These are phyloP conservation scores for Cotesia congregata DNA, from an alignment of 2,888 invertebrate genomes.

Conservation along the genomic window DNA sequence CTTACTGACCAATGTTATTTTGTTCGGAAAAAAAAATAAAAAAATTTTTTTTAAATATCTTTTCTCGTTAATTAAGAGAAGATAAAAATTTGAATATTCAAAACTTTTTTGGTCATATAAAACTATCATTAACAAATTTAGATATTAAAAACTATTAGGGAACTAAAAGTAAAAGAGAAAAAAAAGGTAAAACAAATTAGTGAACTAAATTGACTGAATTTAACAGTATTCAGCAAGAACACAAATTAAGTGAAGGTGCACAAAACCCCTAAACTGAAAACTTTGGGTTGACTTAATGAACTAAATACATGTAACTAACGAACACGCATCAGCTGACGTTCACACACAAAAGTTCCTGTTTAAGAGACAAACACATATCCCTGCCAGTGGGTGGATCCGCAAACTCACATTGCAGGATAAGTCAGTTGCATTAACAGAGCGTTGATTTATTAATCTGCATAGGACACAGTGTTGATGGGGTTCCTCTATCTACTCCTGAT, in stretches of 20 bases:
- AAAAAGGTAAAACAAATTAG: neutral
- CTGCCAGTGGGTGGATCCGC: neutral
- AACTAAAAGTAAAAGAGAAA: neutral
- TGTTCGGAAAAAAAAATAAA: no score
- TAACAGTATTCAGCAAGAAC: neutral
- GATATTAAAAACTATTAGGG: no score
- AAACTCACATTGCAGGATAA: slow-evolving; percentile 23
- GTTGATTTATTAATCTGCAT: slow-evolving; percentile 47
- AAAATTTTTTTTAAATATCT: no score
- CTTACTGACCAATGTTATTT: no score
- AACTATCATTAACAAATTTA: no score
- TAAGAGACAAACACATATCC: neutral
- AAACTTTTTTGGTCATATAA: no score
- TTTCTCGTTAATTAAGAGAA: no score
- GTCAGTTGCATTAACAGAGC: slow-evolving; percentile 46
- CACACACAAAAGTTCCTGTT: neutral
- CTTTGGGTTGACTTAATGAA: neutral
- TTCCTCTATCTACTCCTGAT: slow-evolving; percentile 24
- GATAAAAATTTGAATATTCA: no score
- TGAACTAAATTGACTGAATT: neutral
- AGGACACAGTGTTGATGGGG: neutral
- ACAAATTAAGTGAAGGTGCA: neutral
- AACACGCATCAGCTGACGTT: neutral
- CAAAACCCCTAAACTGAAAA: neutral
- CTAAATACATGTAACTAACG: neutral